These are phyloP conservation scores for Chymomyza procnemis DNA, from an alignment of 2,888 invertebrate genomes.

Conservation along the genomic window DNA sequence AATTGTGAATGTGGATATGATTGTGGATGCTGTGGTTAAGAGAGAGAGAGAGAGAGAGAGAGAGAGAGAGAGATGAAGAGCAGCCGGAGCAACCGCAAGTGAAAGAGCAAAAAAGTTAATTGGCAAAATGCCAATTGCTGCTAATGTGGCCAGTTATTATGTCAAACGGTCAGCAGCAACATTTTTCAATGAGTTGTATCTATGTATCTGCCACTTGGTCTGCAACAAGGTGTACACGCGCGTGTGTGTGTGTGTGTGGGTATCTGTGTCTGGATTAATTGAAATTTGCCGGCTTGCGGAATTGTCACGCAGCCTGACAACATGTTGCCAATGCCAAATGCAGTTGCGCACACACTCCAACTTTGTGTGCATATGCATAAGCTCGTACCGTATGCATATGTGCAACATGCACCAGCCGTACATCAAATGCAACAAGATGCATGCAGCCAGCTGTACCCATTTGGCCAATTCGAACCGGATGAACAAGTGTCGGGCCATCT, in stretches of 20 bases:
- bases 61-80: too few relatives aligned
- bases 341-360: slow-evolving; percentile 14
- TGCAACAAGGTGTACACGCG: background rate
- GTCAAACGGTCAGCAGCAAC: slow-evolving; percentile 66
- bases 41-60: too few relatives aligned
- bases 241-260: background rate
- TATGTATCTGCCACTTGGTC: slow-evolving; percentile 3
- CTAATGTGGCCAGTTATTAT: slow-evolving; percentile 72
- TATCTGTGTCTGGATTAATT: slow-evolving; percentile 23
- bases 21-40: background rate
- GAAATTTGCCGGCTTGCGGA: slow-evolving; percentile 37
- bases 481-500: slow-evolving; percentile 38
- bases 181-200: slow-evolving; percentile 52
- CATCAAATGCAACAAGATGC: slow-evolving; percentile 1
- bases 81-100: slow-evolving; percentile 6
- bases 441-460: slow-evolving; percentile 21
- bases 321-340: slow-evolving; percentile 20
- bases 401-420: background rate
- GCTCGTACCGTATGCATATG: background rate
- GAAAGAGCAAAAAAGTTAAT: slow-evolving; percentile 59
- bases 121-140: slow-evolving; percentile 71
- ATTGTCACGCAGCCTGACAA: slow-evolving; percentile 40
- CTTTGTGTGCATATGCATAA: too few relatives aligned
- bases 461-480: slow-evolving; percentile 36
- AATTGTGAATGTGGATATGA: background rate